Percentiles rank a stretch among this genome's conserved stretches.
Conservation (phyloP, 1,140 invertebrate species). For the Tetramorium alpestre region DNA sequence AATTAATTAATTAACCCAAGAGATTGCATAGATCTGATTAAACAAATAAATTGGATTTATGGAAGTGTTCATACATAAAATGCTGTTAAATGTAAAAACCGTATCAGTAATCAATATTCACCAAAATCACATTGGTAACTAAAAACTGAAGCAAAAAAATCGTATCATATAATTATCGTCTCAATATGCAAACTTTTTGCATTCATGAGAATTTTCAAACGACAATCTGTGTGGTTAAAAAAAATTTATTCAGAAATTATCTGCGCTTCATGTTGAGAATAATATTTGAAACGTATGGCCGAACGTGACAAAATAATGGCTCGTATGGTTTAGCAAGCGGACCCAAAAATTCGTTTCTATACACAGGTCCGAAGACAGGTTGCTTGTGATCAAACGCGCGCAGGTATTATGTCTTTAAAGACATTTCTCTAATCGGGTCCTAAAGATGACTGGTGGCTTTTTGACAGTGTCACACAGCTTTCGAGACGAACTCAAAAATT, state of each 20-base stretch:
- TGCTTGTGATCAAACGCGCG: conserved; percentile 65
- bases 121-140: neutral
- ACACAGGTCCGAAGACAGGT: conserved; percentile 66
- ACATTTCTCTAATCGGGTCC: conserved; percentile 75
- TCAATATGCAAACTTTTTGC: neutral
- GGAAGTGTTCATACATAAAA: neutral
- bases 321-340: conserved; percentile 73
- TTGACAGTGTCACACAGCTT: conserved; percentile 71
- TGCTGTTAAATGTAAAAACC: neutral
- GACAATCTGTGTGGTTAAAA: neutral
- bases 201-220: neutral
- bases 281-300: conserved; percentile 52
- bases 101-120: neutral
- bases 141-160: neutral
- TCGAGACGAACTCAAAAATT: conserved; percentile 65
- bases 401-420: conserved; percentile 68
- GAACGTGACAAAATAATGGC: conserved; percentile 81
- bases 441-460: conserved; percentile 72
- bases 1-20: neutral
- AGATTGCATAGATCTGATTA: neutral
- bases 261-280: neutral
- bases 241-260: neutral
- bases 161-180: neutral
- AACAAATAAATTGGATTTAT: neutral
- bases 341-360: conserved; percentile 41